Evolutionary conservation across 2,797 vertebrate genomes (phyloP), one percentile per base, ranked within the genome.

Genomic region (Eospalax fontanierii): DNA sequence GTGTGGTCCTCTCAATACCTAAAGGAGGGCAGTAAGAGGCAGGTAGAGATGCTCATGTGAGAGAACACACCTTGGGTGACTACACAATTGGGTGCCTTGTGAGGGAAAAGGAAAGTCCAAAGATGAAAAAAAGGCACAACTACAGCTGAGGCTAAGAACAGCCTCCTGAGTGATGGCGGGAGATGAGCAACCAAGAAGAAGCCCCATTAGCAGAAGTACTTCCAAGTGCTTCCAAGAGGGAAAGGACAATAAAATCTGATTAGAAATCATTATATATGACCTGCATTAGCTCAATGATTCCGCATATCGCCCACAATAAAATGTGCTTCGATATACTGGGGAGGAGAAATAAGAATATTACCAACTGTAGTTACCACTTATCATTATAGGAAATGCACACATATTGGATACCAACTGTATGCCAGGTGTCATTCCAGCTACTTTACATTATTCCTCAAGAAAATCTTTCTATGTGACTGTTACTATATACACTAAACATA

Each of bases 151-250:
- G 18, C 28, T 40, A 35, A 80, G 22, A n/a, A 5, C 8, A 19
- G 6, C 3, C 28, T 1, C 18, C 6, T 24, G 65, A 35, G 33
- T 57, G 3, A 16, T 35, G 43, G 30, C 10, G 28, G 21, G 11
- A 68, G 61, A 26, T 26, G 2, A 0, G 8, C 1, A 18, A 1
- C 0, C 3, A 2, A 14, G 19, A 2, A 12, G 63, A 54, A 38
- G 28, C 63, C 59, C n/a, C n/a, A 66, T 4, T 59, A 4, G 21
- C 15, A 12, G 10, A 35, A 35, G 2, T 18, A 16, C 11, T n/a
- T n/a, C n/a, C 15, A n/a, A 33, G 54, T 21, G 50, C 54, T 15
- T 61, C 24, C 46, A 14, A 46, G 70, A 82, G 6, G 46, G 30
- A 4, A 21, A 9, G 11, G n/a, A 21, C 11, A 15, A 3, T 4